These are phyloP conservation scores for Aquatica leii DNA, from an alignment of 2,888 invertebrate species.

Conservation along the genomic window DNA sequence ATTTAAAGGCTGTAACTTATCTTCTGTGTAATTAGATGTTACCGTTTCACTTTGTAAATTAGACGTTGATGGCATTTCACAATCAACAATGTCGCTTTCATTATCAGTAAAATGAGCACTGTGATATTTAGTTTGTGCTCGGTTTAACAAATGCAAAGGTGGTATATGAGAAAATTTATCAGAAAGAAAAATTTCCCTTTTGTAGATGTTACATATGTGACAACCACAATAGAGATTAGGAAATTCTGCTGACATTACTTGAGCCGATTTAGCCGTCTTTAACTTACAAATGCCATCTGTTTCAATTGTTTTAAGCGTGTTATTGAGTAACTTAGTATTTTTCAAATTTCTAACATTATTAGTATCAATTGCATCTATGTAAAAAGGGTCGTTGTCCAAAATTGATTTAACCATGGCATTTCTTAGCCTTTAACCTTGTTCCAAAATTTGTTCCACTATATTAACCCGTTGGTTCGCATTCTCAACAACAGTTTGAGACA, in stretches of 20 bases:
- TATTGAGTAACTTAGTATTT: neutral
- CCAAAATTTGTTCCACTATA: slow-evolving; percentile 49
- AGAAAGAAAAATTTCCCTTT: slow-evolving; percentile 34
- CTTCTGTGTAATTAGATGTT: neutral
- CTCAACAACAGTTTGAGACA: slow-evolving; percentile 17
- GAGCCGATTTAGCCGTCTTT: neutral
- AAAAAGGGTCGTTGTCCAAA: slow-evolving; percentile 56
- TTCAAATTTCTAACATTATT: slow-evolving; percentile 29
- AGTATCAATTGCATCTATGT: slow-evolving; percentile 46
- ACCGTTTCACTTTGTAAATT: neutral
- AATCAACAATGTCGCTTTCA: neutral
- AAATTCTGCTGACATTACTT: slow-evolving; percentile 19
- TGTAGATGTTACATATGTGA: slow-evolving; percentile 53
- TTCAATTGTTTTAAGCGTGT: neutral
- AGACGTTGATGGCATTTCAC: neutral
- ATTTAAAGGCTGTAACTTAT: neutral
- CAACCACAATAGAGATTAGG: slow-evolving; percentile 47
- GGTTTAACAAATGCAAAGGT: neutral
- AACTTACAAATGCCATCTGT: neutral
- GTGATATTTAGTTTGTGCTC: slow-evolving; percentile 1
- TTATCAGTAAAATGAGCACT: neutral
- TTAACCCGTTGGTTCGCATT: slow-evolving; percentile 17
- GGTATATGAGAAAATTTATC: neutral
- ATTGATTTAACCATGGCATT: slow-evolving; percentile 59
- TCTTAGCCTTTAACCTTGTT: slow-evolving; percentile 56